phyloP scores from a whole-genome alignment of 2,797 vertebrate species.

The Naso thynnoides region DNA sequence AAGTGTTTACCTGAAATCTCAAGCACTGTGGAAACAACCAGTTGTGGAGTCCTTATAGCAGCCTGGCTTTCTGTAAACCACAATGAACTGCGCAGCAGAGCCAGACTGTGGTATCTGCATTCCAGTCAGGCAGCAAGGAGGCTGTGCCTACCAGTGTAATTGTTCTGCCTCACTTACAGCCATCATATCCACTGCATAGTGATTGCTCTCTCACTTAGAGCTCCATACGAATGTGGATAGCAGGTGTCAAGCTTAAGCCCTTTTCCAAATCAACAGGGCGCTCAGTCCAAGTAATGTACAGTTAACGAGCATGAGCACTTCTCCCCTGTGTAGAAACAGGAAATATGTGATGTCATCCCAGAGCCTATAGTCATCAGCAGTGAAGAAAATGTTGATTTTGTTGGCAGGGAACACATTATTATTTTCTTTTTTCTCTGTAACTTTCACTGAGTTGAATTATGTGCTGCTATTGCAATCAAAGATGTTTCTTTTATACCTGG shows the following conservation, averaged over 20 bases:
- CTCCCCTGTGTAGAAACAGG: background rate
- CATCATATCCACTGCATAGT: constrained; percentile 36
- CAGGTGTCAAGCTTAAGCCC: constrained; percentile 5
- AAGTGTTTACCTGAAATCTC: constrained; percentile 67
- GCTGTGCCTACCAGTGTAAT: constrained; percentile 38
- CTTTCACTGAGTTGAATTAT: background rate
- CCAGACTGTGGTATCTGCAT: constrained; percentile 69
- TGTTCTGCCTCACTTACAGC: constrained; percentile 44
- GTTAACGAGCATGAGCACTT: constrained; percentile 1
- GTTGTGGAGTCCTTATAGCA: constrained; percentile 59
- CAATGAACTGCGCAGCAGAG: constrained; percentile 69
- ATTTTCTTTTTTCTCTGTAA: background rate
- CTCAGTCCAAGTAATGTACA: background rate
- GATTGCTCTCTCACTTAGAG: constrained; percentile 36
- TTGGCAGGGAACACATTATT: constrained; percentile 13
- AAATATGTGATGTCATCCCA: constrained; percentile 16
- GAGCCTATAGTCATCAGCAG: constrained; percentile 8
- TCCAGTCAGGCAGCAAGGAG: constrained; percentile 52
- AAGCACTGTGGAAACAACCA: constrained; percentile 60
- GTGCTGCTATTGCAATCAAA: background rate
- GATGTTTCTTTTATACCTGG: background rate
- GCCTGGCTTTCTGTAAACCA: constrained; percentile 69
- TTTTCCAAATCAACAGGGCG: too few species aligned
- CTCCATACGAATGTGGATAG: constrained; percentile 15
- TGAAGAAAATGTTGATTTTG: constrained; percentile 9